phyloP scores from a whole-genome alignment of 2,797 vertebrate genomes.

The Acomys russatus region DNA sequence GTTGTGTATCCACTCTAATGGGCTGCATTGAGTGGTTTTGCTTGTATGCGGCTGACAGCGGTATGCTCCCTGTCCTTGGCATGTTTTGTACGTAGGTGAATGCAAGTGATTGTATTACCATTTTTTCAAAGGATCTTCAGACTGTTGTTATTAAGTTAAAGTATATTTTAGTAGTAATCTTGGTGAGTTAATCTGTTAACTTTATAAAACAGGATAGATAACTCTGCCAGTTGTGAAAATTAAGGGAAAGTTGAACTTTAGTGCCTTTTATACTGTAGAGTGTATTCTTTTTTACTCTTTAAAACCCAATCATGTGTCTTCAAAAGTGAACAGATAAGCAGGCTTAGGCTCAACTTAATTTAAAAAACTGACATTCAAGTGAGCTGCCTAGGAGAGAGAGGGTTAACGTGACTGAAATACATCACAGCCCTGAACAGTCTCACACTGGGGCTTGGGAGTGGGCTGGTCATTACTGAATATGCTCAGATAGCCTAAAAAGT shows the following conservation, averaged over 20 bases:
- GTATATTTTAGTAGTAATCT: constrained; percentile 33
- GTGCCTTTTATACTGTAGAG: background rate
- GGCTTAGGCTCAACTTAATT: constrained; percentile 20
- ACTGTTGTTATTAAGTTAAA: background rate
- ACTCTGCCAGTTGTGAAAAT: constrained; percentile 29
- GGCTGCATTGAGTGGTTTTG: constrained; percentile 30
- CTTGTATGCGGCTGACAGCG: background rate
- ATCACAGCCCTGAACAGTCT: background rate
- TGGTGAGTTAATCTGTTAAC: constrained; percentile 46
- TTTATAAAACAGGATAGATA: constrained; percentile 2
- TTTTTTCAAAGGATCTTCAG: constrained; percentile 21
- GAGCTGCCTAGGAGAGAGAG: background rate
- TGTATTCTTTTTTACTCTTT: constrained; percentile 5
- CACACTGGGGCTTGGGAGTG: background rate
- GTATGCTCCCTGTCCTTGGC: background rate
- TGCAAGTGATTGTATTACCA: background rate
- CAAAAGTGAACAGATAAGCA: background rate
- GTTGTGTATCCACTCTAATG: background rate
- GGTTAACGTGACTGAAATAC: background rate
- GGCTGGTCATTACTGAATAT: background rate
- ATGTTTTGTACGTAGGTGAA: background rate
- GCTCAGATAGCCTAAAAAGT: background rate
- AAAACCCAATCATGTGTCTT: background rate
- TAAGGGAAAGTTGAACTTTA: constrained; percentile 25
- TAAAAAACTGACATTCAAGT: constrained; percentile 42